phyloP scores from a whole-genome alignment of 2,113 vertebrate genomes.

The Chaetorhynchus papuensis region DNA sequence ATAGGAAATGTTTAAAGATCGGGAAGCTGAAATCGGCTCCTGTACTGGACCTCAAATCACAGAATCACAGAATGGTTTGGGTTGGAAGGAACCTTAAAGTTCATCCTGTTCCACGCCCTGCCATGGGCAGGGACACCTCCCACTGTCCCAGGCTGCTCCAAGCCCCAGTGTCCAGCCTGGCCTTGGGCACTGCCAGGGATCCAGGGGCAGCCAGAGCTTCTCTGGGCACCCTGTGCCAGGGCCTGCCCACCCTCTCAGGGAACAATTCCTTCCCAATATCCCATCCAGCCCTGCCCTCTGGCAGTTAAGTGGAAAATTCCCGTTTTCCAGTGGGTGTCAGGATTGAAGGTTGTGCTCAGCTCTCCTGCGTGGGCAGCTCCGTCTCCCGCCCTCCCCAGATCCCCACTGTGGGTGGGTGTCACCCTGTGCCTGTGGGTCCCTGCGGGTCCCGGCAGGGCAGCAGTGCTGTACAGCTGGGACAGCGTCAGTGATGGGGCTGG shows the following conservation, averaged over 20 bases:
- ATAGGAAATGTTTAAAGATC: not conserved
- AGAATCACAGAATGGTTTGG: not conserved
- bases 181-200: not conserved
- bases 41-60: not conserved
- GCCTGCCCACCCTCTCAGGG: not conserved
- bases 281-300: not conserved
- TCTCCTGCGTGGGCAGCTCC: fast-evolving
- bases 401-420: fast-evolving
- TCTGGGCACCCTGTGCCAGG: not conserved
- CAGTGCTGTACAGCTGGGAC: not conserved
- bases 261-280: not conserved
- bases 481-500: not conserved
- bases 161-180: fast-evolving
- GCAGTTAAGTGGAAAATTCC: not conserved
- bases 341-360: not conserved
- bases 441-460: not conserved
- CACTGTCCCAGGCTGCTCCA: not conserved
- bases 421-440: too few species aligned
- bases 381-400: not conserved
- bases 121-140: not conserved
- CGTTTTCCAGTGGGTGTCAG: not conserved
- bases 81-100: not conserved
- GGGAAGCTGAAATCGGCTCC: not conserved
- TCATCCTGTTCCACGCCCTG: not conserved
- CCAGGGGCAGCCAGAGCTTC: not conserved